Conservation (phyloP, 2,113 vertebrate species). For the Trochalopteron elliotii region DNA sequence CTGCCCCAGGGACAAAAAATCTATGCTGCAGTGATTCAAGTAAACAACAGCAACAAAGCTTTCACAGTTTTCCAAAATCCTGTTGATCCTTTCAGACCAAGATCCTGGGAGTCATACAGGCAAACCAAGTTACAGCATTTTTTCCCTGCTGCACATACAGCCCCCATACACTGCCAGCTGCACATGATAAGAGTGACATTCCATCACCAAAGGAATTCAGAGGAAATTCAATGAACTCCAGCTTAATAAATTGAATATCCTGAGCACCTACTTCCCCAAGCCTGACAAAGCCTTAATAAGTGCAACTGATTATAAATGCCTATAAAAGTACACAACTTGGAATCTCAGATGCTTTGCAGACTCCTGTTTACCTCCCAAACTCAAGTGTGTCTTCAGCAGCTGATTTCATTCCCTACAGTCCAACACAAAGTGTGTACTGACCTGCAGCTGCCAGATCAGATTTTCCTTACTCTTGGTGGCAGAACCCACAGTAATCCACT, state of each 20-base stretch:
- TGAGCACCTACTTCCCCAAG: slow-evolving; percentile 31
- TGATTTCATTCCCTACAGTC: background rate
- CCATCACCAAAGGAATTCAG: background rate
- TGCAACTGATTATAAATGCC: background rate
- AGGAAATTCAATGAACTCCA: slow-evolving; percentile 38
- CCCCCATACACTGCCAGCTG: background rate
- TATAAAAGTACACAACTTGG: background rate
- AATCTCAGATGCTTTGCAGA: background rate
- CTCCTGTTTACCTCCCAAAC: background rate
- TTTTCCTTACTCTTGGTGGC: background rate
- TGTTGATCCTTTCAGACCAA: background rate
- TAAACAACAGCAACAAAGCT: background rate
- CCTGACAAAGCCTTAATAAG: slow-evolving; percentile 35
- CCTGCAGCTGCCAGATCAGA: background rate
- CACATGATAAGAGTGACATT: background rate
- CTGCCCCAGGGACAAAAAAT: background rate
- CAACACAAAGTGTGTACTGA: background rate
- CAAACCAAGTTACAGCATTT: background rate
- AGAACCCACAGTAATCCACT: background rate
- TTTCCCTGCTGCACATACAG: background rate
- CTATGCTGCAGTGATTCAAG: background rate
- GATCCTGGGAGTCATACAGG: rapidly evolving
- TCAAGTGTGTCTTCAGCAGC: background rate
- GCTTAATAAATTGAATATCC: slow-evolving; percentile 16
- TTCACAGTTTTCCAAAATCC: background rate